phyloP scores from a whole-genome alignment of 2,888 invertebrate species.

The Tetropium fuscum region DNA sequence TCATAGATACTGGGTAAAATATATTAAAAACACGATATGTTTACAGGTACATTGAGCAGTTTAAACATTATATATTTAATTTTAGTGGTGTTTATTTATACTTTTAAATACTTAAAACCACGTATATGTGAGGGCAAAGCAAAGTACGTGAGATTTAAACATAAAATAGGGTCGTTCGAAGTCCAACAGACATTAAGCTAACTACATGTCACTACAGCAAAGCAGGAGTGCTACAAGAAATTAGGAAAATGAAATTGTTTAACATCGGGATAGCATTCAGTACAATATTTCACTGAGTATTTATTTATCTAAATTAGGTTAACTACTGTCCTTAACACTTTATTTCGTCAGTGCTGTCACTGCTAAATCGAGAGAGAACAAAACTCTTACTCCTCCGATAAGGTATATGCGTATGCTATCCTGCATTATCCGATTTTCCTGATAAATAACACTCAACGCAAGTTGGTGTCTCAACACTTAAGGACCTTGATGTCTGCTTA shows the following conservation, averaged over 20 bases:
- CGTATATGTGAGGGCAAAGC: constrained; percentile 35
- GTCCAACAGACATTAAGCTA: constrained; percentile 57
- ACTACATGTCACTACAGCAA: constrained; percentile 46
- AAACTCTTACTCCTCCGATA: constrained; percentile 47
- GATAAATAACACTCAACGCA: constrained; percentile 81
- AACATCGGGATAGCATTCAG: constrained; percentile 25
- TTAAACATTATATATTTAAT: not conserved
- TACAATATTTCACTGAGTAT: constrained; percentile 8
- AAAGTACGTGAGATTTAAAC: constrained; percentile 43
- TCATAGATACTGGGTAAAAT: not conserved
- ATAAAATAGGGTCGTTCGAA: constrained; percentile 56
- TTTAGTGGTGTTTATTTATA: constrained; percentile 7
- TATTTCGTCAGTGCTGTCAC: constrained; percentile 55
- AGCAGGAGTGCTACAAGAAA: constrained; percentile 52
- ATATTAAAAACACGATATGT: constrained; percentile 19
- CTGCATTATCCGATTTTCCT: constrained; percentile 66
- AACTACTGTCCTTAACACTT: constrained; percentile 51
- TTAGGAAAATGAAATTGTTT: constrained; percentile 37
- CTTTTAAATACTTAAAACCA: not conserved
- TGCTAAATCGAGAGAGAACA: constrained; percentile 43
- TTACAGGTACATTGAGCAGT: constrained; percentile 20
- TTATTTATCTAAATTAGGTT: constrained; percentile 12
- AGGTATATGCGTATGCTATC: constrained; percentile 56
- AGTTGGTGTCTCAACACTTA: constrained; percentile 77
- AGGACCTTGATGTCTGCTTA: constrained; percentile 67